Conservation (phyloP, 2,797 vertebrate genomes). For the Cheracebus regulus region DNA sequence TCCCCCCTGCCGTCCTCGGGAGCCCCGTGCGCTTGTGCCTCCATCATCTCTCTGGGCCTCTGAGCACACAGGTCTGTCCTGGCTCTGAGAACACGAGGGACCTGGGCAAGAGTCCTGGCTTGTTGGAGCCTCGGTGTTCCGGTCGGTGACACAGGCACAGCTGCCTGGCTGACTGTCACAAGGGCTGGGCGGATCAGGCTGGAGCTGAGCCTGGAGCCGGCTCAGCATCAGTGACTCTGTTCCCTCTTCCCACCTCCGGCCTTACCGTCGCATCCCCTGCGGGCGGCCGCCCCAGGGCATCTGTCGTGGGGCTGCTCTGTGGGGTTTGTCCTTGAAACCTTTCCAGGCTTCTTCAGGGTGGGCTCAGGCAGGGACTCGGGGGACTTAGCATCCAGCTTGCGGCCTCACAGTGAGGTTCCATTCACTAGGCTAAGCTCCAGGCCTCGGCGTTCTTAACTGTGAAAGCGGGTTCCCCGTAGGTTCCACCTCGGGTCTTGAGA, state of each 20-base stretch:
- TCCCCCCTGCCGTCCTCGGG: not conserved
- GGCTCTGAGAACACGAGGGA: rapidly evolving
- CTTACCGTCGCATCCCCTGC: not conserved
- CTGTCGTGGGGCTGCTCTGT: not conserved
- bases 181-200: not conserved
- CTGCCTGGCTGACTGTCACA: not conserved
- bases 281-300: too few relatives aligned
- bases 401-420: not conserved
- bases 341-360: not conserved
- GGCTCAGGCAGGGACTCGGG: not conserved
- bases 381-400: not conserved
- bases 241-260: not conserved
- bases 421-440: rapidly evolving
- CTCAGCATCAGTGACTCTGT: not conserved
- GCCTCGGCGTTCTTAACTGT: not conserved
- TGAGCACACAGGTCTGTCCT: not conserved
- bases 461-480: not conserved
- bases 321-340: not conserved
- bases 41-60: not conserved
- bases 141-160: not conserved
- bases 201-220: not conserved
- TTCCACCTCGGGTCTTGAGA: not conserved
- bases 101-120: not conserved
- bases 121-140: not conserved
- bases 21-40: rapidly evolving